Base-by-base conservation (phyloP, 2,113 vertebrate genomes). In the Otocyon megalotis region DNA sequence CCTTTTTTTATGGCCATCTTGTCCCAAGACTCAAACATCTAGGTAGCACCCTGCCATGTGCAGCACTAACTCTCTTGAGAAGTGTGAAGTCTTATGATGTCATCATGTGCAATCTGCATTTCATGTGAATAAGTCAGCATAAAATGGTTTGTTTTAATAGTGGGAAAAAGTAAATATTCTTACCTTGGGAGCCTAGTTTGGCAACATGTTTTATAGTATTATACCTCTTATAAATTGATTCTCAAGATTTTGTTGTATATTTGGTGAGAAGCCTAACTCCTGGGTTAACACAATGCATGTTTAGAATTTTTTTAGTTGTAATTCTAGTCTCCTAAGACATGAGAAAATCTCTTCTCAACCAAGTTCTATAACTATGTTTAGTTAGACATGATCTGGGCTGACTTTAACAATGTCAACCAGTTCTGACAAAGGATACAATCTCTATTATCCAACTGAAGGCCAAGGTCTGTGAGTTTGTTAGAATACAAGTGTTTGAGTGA, bases 31-130 rank as follows among this genome's bases (percentile, higher is more conserved):
- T 35, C 35, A 24, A 8, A 6, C 43, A 63, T 48, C 22, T 56
- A 2, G 20, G 13, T 32, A 50, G 16, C 12, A 8, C n/a, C 7
- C 15, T 32, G 4, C 15, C n/a, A 0, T 7, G 6, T 15, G 53
- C 3, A 5, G 13, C 16, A 20, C 30, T 3, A 2, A 32, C 30
- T n/a, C 30, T 69, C 43, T 62, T 77, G 53, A 32, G 84, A 43
- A 20, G 20, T n/a, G 43, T 35, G 54, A 81, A 74, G 79, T 37
- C 79, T 22, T 3, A 10, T 11, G 7, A 20, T 54, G 3, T 9
- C 20, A 12, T 67, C 32, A 62, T 56, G 54, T 87, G 72, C 13
- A 77, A 2, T 65, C 15, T 77, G 32, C 16, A 26, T 50, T 85
- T 87, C 58, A 82, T 12, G 10, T 80, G 82, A 60, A 5, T 12